Evolutionary conservation across 2,113 vertebrate genomes (phyloP).

Genomic region (Anoplopoma fimbria): DNA sequence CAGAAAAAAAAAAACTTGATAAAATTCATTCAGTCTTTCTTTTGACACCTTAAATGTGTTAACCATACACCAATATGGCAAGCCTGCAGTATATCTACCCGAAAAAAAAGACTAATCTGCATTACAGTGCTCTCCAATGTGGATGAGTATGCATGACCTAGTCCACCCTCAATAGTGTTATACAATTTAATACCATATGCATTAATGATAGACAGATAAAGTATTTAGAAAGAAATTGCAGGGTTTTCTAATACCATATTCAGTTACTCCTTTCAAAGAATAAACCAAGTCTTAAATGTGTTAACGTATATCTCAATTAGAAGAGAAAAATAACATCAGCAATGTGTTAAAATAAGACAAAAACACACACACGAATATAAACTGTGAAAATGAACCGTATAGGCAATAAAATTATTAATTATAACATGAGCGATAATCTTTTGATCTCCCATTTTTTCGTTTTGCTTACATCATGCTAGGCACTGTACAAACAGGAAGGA

Average conservation of each 20-base stretch:
- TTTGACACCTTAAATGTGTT: neutral
- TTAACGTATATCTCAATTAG: slow-evolving; percentile 49
- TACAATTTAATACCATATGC: slow-evolving; percentile 24
- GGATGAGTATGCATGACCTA: slow-evolving; percentile 1
- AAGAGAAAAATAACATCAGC: slow-evolving; percentile 31
- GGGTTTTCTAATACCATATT: slow-evolving; percentile 2
- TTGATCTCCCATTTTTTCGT: slow-evolving; percentile 57
- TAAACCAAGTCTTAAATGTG: slow-evolving; percentile 35
- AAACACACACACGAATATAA: slow-evolving; percentile 39
- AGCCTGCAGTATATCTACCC: neutral
- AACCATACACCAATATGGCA: neutral
- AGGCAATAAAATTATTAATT: slow-evolving; percentile 20
- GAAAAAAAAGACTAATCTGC: slow-evolving; percentile 15
- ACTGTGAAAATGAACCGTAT: slow-evolving; percentile 16
- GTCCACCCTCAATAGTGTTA: slow-evolving; percentile 23
- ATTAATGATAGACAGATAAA: slow-evolving; percentile 26
- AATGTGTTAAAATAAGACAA: slow-evolving; percentile 54
- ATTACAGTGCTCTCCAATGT: slow-evolving; percentile 17
- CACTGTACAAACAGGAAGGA: slow-evolving; percentile 68
- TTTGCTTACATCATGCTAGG: slow-evolving; percentile 77
- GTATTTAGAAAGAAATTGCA: slow-evolving; percentile 26
- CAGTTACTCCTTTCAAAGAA: slow-evolving; percentile 58
- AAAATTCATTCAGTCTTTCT: neutral
- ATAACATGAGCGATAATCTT: slow-evolving; percentile 34
- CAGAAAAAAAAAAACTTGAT: neutral